Percentiles rank a stretch among this genome's conserved stretches.
These are phyloP conservation scores for Stenotaenia linearis DNA, from an alignment of 2,888 invertebrate species.

Conservation along the genomic window DNA sequence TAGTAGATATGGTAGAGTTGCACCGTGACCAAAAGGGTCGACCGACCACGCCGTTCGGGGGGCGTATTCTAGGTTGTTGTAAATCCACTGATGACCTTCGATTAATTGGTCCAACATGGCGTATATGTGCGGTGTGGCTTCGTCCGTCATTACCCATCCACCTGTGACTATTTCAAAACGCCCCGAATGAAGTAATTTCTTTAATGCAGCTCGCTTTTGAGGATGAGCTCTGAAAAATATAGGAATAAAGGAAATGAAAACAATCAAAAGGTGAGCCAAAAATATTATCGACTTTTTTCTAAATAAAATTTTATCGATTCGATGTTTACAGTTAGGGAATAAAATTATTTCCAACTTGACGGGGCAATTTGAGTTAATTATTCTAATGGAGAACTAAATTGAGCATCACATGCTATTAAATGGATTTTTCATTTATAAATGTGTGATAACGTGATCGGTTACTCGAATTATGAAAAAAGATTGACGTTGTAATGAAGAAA, in stretches of 20 bases:
- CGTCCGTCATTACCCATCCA: slow-evolving; percentile 96
- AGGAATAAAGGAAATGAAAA: not conserved
- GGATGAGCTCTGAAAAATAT: slow-evolving; percentile 35
- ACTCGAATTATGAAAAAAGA: too few relatives aligned
- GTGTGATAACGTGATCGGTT: too few relatives aligned
- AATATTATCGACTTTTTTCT: too few relatives aligned
- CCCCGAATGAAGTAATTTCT: slow-evolving; percentile 72
- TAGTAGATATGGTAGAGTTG: slow-evolving; percentile 85
- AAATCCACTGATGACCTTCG: slow-evolving; percentile 81
- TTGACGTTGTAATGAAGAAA: too few relatives aligned
- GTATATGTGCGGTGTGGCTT: slow-evolving; percentile 82
- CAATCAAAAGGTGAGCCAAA: too few relatives aligned
- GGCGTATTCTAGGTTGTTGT: slow-evolving; percentile 64
- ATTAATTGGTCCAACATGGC: slow-evolving; percentile 73
- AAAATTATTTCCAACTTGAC: too few relatives aligned
- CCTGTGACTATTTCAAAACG: slow-evolving; percentile 85
- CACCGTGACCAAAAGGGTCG: slow-evolving; percentile 94
- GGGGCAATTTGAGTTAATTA: too few relatives aligned
- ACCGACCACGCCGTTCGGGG: slow-evolving; percentile 90
- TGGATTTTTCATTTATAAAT: too few relatives aligned
- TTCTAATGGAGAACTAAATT: too few relatives aligned
- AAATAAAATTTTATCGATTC: too few relatives aligned
- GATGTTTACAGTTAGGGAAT: too few relatives aligned
- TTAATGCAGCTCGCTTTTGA: slow-evolving; percentile 50
- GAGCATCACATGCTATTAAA: too few relatives aligned